These are phyloP conservation scores for Desmodus rotundus DNA, from an alignment of 2,113 vertebrate genomes.

Conservation along the genomic window DNA sequence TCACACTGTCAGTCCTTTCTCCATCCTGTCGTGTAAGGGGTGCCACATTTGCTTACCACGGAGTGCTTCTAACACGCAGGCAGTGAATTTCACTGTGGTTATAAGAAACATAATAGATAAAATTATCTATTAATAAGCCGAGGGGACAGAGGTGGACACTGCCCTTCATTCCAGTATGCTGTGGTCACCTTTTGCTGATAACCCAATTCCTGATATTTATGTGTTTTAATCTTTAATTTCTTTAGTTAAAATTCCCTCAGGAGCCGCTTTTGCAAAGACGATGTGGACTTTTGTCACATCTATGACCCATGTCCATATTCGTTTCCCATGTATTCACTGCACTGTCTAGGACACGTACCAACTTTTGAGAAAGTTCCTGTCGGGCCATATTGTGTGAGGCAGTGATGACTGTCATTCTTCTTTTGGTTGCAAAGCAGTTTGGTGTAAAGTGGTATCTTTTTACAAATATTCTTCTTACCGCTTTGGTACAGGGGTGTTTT, in stretches of 20 bases:
- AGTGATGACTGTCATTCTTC: background rate
- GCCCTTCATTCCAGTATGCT: background rate
- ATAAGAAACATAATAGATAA: background rate
- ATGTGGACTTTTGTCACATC: background rate
- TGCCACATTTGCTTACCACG: rapidly evolving
- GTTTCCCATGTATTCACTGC: background rate
- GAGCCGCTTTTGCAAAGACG: background rate
- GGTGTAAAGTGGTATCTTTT: background rate
- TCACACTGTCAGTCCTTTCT: background rate
- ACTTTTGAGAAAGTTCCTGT: background rate
- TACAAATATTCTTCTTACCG: background rate
- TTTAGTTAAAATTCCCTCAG: background rate
- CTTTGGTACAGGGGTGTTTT: background rate
- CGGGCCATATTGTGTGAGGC: background rate
- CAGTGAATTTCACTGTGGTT: background rate
- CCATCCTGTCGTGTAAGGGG: background rate
- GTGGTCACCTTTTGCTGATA: background rate
- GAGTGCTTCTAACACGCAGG: background rate
- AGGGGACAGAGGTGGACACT: background rate
- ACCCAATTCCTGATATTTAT: background rate
- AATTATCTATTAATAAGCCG: background rate
- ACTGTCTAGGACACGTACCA: background rate
- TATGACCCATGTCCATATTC: background rate
- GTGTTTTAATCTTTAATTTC: background rate
- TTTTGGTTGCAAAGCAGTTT: background rate